A percentile compares a stretch with the other conserved stretches of the same genome.
phyloP scores from a whole-genome alignment of 2,113 vertebrate species.

The Ramphastos sulfuratus region DNA sequence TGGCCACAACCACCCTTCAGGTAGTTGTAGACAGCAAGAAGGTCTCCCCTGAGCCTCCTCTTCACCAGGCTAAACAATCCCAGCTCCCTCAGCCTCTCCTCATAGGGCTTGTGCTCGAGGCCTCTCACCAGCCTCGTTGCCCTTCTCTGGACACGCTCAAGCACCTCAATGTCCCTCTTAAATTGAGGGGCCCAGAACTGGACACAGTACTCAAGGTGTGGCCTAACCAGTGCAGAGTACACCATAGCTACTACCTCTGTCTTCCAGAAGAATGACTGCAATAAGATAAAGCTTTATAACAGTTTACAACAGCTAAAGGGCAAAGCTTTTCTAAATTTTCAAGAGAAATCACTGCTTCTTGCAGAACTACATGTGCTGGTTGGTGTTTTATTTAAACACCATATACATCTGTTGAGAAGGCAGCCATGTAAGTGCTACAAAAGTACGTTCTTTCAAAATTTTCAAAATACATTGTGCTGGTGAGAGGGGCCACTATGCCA shows the following conservation, averaged over 20 bases:
- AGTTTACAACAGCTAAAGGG: not conserved
- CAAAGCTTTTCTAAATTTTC: not conserved
- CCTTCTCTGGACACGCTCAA: too few species aligned
- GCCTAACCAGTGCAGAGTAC: too few species aligned
- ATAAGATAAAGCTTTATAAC: not conserved
- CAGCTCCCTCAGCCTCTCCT: too few species aligned
- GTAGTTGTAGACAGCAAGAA: too few species aligned
- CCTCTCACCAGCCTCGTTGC: too few species aligned
- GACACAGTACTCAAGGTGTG: too few species aligned
- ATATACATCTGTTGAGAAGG: not conserved
- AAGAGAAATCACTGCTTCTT: not conserved
- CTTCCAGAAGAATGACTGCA: not conserved
- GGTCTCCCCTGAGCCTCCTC: too few species aligned
- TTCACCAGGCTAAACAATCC: too few species aligned
- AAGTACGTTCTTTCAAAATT: not conserved
- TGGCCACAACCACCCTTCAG: too few species aligned
- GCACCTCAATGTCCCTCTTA: too few species aligned
- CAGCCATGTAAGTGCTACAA: not conserved
- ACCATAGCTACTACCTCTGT: not conserved
- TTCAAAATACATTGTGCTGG: not conserved
- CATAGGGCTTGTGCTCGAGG: too few species aligned
- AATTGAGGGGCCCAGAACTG: too few species aligned
- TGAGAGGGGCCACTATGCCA: not conserved
- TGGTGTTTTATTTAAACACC: not conserved
- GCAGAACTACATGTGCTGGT: not conserved